phyloP scores from a whole-genome alignment of 2,797 vertebrate species.

The Rhinatrema bivittatum region DNA sequence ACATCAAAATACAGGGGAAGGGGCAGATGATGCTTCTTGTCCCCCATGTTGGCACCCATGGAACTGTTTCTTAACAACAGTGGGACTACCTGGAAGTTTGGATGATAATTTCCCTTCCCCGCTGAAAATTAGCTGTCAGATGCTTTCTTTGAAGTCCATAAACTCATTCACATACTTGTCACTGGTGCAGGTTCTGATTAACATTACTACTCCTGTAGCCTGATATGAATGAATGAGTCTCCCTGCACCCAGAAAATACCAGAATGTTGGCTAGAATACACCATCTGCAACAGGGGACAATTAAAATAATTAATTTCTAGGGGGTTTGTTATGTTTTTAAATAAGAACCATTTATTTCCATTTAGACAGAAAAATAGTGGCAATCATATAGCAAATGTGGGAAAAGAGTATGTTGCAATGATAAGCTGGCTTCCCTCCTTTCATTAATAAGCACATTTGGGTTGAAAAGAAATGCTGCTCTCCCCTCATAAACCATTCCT shows the following conservation, averaged over 20 bases:
- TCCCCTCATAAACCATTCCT: constrained; percentile 8
- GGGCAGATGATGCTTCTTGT: no score
- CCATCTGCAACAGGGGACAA: constrained; percentile 36
- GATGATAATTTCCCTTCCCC: no score
- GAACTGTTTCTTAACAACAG: no score
- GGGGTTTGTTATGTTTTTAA: no score
- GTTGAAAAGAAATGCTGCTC: neutral
- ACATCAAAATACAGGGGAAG: no score
- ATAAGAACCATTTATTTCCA: constrained; percentile 20
- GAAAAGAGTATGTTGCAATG: constrained; percentile 7
- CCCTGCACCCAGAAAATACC: constrained; percentile 36
- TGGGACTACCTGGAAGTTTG: no score
- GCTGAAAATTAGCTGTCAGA: no score
- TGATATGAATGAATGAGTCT: constrained; percentile 48
- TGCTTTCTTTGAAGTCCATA: no score
- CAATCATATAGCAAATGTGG: constrained; percentile 19
- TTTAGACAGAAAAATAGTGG: constrained; percentile 14
- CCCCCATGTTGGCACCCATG: no score
- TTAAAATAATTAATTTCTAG: constrained; percentile 53
- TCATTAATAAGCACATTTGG: constrained; percentile 1
- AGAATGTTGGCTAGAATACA: constrained; percentile 38
- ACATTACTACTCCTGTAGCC: constrained; percentile 25
- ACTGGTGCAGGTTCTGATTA: no score
- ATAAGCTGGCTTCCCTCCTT: constrained; percentile 10
- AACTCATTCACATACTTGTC: no score